phyloP scores from a whole-genome alignment of 2,888 invertebrate genomes.

The Mystacides longicornis region DNA sequence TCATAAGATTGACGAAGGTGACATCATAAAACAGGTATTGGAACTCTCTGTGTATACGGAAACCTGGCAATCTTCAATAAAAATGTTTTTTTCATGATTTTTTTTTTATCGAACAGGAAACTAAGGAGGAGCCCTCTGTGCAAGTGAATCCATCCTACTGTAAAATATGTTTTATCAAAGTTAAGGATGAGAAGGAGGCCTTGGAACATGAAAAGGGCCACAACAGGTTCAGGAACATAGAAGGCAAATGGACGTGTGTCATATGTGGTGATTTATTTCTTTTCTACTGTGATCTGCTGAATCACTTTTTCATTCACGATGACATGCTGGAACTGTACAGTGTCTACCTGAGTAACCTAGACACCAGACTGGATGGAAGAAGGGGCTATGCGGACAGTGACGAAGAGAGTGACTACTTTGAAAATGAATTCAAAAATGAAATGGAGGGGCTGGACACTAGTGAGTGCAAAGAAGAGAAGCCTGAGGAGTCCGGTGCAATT shows the following conservation, averaged over 20 bases:
- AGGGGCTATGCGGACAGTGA: not conserved
- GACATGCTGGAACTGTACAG: not conserved
- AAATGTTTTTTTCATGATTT: too few relatives aligned
- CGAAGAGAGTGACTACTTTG: not conserved
- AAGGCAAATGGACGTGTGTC: not conserved
- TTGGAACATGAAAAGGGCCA: not conserved
- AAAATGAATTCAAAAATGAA: not conserved
- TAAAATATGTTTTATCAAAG: not conserved
- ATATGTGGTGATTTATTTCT: not conserved
- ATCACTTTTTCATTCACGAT: not conserved
- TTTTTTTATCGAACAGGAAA: not conserved
- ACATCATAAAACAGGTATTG: too few relatives aligned
- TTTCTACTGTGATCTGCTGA: not conserved
- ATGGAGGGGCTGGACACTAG: not conserved
- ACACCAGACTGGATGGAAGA: not conserved
- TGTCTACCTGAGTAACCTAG: not conserved
- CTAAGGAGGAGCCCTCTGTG: not conserved
- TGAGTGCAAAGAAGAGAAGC: not conserved
- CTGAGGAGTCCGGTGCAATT: not conserved
- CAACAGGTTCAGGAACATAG: not conserved
- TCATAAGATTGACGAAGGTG: too few relatives aligned
- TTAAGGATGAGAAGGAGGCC: not conserved
- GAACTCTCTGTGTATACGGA: too few relatives aligned
- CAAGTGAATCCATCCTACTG: not conserved
- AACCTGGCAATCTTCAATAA: too few relatives aligned